These are phyloP conservation scores for Donacobius atricapilla DNA, from an alignment of 2,113 vertebrate species.

Conservation along the genomic window DNA sequence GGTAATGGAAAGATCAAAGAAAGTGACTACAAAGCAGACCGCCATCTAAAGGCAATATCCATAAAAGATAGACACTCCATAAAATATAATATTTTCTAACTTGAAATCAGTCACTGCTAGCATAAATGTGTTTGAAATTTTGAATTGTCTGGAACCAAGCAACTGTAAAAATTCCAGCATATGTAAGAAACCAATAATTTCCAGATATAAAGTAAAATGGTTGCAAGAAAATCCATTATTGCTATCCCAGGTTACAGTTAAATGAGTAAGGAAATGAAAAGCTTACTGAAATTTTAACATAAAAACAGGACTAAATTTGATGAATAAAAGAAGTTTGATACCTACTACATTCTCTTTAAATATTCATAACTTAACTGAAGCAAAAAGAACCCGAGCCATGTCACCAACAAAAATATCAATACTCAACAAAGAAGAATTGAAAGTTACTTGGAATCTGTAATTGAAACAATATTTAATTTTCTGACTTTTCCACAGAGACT, in stretches of 20 bases:
- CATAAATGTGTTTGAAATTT: not conserved
- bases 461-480: not conserved
- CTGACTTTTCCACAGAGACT: not conserved
- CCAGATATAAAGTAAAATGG: not conserved
- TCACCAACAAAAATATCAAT: not conserved
- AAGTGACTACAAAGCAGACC: not conserved
- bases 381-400: fast-evolving
- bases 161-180: not conserved
- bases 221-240: not conserved
- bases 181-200: not conserved
- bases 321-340: not conserved
- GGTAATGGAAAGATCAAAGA: not conserved
- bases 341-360: not conserved
- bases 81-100: not conserved
- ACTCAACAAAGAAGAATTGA: not conserved
- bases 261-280: not conserved
- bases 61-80: not conserved
- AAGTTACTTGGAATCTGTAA: not conserved
- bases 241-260: not conserved
- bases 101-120: not conserved
- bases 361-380: fast-evolving
- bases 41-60: not conserved
- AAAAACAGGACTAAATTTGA: not conserved
- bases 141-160: not conserved
- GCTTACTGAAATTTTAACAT: not conserved